These are phyloP conservation scores for Bibio marci DNA, from an alignment of 2,888 invertebrate species.

Conservation along the genomic window DNA sequence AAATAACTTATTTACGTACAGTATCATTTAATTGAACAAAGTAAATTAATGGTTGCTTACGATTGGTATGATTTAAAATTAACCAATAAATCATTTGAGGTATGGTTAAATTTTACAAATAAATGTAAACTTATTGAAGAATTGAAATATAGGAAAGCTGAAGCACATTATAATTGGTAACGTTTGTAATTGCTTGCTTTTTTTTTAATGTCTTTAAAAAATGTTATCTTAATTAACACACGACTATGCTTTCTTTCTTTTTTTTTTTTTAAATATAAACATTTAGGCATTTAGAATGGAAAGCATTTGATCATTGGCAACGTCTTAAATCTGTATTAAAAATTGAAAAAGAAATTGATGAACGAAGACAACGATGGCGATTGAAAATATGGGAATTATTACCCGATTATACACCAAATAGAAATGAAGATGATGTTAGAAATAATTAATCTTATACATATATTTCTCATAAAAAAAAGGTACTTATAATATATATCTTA, in stretches of 20 bases:
- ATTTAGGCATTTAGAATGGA: slow-evolving; percentile 30
- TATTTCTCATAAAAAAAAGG: no score
- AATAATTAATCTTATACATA: no score
- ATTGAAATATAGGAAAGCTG: slow-evolving; percentile 27
- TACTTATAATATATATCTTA: no score
- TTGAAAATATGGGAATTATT: slow-evolving; percentile 52
- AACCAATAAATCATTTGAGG: slow-evolving; percentile 33
- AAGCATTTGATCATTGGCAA: slow-evolving; percentile 40
- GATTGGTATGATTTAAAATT: slow-evolving; percentile 51
- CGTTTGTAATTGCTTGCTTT: no score
- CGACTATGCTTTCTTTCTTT: not conserved
- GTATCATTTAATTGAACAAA: slow-evolving; percentile 15
- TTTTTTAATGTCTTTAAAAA: not conserved
- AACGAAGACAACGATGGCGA: slow-evolving; percentile 49
- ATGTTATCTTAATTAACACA: no score
- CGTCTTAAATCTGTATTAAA: slow-evolving; percentile 44
- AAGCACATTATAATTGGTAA: slow-evolving; percentile 28
- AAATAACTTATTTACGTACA: no score
- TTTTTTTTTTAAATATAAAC: no score
- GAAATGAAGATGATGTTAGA: no score
- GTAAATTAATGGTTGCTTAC: slow-evolving; percentile 49
- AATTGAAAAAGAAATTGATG: slow-evolving; percentile 47
- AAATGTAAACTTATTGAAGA: slow-evolving; percentile 31
- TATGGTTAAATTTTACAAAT: slow-evolving; percentile 31
- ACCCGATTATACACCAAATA: slow-evolving; percentile 44